Percentiles rank a stretch among this genome's conserved stretches.
Conservation (phyloP, 2,113 vertebrate genomes). For the Sylvilagus bachmani region DNA sequence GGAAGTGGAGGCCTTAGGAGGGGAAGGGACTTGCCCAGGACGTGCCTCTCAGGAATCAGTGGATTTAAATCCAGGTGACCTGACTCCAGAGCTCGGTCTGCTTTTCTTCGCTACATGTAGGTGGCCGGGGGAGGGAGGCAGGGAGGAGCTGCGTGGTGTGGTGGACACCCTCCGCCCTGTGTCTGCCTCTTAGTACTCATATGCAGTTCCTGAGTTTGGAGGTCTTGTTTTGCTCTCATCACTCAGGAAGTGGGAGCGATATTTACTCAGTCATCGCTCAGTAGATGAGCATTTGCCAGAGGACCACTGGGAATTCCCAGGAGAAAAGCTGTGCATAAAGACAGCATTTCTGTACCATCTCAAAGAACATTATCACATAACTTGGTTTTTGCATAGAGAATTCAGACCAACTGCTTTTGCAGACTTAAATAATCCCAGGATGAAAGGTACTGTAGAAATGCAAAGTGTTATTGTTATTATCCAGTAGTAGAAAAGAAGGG, state of each 20-base stretch:
- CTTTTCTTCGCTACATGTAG: neutral
- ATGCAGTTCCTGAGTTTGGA: neutral
- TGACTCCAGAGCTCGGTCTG: neutral
- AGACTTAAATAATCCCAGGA: conserved; percentile 85
- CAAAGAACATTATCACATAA: conserved; percentile 80
- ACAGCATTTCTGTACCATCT: conserved; percentile 66
- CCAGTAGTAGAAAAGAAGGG: conserved; percentile 82
- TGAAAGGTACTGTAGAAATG: conserved; percentile 85
- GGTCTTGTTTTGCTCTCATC: neutral
- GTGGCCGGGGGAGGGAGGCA: neutral
- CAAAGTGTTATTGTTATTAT: conserved; percentile 85
- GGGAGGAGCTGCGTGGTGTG: neutral
- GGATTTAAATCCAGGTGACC: neutral
- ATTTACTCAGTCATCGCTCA: conserved; percentile 15
- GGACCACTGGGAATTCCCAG: conserved; percentile 57
- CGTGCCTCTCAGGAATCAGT: neutral
- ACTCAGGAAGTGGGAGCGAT: neutral
- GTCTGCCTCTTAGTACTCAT: neutral
- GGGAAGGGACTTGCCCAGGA: neutral
- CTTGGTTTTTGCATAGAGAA: conserved; percentile 82
- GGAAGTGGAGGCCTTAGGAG: neutral
- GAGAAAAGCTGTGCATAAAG: conserved; percentile 62
- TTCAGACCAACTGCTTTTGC: conserved; percentile 80
- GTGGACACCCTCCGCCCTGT: neutral
- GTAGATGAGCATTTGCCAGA: conserved; percentile 55